phyloP scores from a whole-genome alignment of 1,140 invertebrate species.

The Drosophila erecta region DNA sequence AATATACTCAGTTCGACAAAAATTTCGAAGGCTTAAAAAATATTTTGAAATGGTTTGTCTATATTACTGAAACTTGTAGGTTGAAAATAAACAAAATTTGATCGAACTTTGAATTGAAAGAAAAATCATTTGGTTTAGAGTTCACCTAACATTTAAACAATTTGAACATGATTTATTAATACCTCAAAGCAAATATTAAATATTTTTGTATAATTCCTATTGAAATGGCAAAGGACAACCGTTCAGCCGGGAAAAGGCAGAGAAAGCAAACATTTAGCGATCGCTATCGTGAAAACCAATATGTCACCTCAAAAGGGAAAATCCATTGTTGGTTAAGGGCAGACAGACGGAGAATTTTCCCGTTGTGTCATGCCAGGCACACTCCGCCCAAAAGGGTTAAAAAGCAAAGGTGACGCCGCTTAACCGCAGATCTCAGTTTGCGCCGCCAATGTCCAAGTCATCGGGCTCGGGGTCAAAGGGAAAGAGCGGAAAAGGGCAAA shows the following conservation, averaged over 20 bases:
- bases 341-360: constrained; percentile 40
- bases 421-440: constrained; percentile 46
- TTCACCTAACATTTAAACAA: no score
- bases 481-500: constrained; percentile 6
- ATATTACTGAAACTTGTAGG: no score
- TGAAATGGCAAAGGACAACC: constrained; percentile 4
- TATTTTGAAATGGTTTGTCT: no score
- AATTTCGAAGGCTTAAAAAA: neutral
- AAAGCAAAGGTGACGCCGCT: constrained; percentile 75
- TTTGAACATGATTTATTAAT: neutral
- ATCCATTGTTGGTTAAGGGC: constrained; percentile 41
- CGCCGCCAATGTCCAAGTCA: constrained; percentile 66
- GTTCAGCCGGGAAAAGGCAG: constrained; percentile 10
- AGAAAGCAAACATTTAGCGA: constrained; percentile 58
- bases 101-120: no score
- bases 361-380: constrained; percentile 69
- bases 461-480: constrained; percentile 37
- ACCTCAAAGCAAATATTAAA: neutral
- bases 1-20: neutral
- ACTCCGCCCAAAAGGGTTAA: constrained; percentile 64
- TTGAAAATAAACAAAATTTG: no score
- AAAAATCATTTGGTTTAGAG: neutral
- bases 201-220: neutral
- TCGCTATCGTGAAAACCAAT: constrained; percentile 71
- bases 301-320: constrained; percentile 72